Evolutionary conservation across 2,113 vertebrate species (phyloP), one percentile per base, ranked within the genome.

Genomic region (Lepidothrix coronata): DNA sequence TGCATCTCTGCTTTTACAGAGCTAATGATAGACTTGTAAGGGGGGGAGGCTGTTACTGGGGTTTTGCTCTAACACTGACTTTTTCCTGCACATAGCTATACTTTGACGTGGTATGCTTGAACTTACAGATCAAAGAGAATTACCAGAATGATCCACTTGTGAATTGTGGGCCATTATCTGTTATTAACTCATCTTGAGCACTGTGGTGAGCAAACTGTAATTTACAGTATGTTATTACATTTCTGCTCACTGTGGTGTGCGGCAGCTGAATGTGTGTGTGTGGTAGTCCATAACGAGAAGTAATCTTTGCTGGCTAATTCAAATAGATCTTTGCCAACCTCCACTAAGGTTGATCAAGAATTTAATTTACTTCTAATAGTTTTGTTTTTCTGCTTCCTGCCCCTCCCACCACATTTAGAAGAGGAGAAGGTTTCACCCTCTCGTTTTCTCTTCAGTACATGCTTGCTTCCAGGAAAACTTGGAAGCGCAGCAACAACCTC

Each of bases 401-500:
- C 37, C 54, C 88, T 97, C 92, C 93, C 54, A 92, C 57, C 49
- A 74, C 76, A 84, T 84, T 88, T 68, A 93, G 44, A 73, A 95
- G 72, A 66, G 24, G 33, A 78, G 90, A 88, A 58, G 35, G 85
- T 94, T 91, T 91, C 55, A 93, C 78, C 74, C 88, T 94, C 91
- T 93, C 73, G 12, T 23, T 77, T 96, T 93, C 85, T 94, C 62
- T 89, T 66, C 71, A 85, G 76, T 31, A 83, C 78, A 75, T 12
- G 67, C 61, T 81, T 93, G 93, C 91, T 95, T 97, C 89, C 91
- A 97, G 93, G 91, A 96, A 96, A 96, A 94, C 93, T 96, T 96
- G 90, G 93, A 97, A 93, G 74, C 9, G 0, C 59, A 93, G 94
- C 94, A 91, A 83, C 88, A 93, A 79, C 83, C 93, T 95, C 83